phyloP scores from a whole-genome alignment of 2,888 invertebrate species.

The Rhorus exstirpatorius region DNA sequence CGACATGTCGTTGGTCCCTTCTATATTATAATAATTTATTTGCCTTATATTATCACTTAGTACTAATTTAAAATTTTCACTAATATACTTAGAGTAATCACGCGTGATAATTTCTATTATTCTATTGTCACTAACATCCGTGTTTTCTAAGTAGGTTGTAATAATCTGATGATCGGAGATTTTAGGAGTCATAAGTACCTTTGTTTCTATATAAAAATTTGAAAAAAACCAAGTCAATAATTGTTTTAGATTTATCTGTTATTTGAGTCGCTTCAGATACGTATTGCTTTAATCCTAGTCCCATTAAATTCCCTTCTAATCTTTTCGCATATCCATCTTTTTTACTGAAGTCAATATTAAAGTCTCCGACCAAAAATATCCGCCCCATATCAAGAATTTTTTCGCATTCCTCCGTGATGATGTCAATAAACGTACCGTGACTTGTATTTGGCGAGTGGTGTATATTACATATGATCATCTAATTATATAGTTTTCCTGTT shows the following conservation, averaged over 20 bases:
- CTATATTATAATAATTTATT: too few relatives aligned
- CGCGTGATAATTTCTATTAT: too few relatives aligned
- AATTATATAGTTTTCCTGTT: constrained; percentile 33
- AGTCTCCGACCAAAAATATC: constrained; percentile 45
- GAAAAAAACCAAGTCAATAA: constrained; percentile 55
- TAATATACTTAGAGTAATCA: too few relatives aligned
- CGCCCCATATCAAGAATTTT: constrained; percentile 28
- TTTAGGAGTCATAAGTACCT: constrained; percentile 48
- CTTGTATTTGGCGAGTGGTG: constrained; percentile 56
- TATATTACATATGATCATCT: constrained; percentile 34
- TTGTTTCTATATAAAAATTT: constrained; percentile 27
- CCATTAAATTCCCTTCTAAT: constrained; percentile 26
- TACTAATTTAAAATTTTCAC: too few relatives aligned
- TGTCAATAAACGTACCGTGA: constrained; percentile 50
- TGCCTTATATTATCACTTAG: too few relatives aligned
- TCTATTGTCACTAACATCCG: too few relatives aligned
- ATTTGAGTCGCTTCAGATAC: constrained; percentile 31
- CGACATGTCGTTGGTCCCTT: too few relatives aligned
- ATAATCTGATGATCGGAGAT: constrained; percentile 41
- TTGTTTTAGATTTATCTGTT: constrained; percentile 22
- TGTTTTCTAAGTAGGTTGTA: too few relatives aligned
- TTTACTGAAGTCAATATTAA: constrained; percentile 22
- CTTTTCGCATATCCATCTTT: constrained; percentile 38
- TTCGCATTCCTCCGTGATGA: constrained; percentile 50
- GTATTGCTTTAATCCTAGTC: constrained; percentile 54